A percentile compares a stretch with the other conserved stretches of the same genome.
Conservation (phyloP, 2,113 vertebrate species). For the Lynx canadensis region DNA sequence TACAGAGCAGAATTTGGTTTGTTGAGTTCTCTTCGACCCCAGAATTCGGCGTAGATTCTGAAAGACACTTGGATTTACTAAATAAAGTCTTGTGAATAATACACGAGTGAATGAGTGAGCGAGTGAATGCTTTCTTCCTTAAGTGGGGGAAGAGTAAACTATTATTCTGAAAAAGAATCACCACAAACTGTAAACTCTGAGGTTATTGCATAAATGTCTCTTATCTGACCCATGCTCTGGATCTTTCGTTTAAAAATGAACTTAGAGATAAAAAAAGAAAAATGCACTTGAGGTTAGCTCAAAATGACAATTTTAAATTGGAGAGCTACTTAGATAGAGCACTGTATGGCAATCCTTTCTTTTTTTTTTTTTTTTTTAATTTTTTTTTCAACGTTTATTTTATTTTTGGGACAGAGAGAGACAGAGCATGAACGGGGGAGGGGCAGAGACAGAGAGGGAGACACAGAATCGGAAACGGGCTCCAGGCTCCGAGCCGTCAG, state of each 20-base stretch:
- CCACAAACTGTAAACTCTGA: neutral
- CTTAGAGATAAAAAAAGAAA: neutral
- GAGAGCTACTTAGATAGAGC: neutral
- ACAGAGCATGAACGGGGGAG: too few species aligned
- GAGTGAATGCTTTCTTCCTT: neutral
- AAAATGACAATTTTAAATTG: slow-evolving; percentile 33
- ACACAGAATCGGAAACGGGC: too few species aligned
- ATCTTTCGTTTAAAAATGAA: slow-evolving; percentile 23
- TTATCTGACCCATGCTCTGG: slow-evolving; percentile 12
- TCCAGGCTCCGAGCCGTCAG: too few species aligned
- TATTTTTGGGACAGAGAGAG: too few species aligned
- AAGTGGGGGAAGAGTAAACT: neutral
- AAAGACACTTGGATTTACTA: neutral
- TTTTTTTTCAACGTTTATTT: too few species aligned
- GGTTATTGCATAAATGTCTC: neutral
- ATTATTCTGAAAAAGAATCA: neutral
- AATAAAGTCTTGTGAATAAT: neutral
- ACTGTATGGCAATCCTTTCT: neutral
- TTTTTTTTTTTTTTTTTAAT: too few species aligned
- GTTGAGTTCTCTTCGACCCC: neutral
- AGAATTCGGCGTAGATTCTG: neutral
- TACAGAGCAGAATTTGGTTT: neutral
- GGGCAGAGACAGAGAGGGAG: too few species aligned
- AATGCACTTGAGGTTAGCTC: neutral
- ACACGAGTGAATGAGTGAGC: neutral